These are phyloP conservation scores for Dolichopus griseipennis DNA, from an alignment of 2,888 invertebrate species.

Conservation along the genomic window DNA sequence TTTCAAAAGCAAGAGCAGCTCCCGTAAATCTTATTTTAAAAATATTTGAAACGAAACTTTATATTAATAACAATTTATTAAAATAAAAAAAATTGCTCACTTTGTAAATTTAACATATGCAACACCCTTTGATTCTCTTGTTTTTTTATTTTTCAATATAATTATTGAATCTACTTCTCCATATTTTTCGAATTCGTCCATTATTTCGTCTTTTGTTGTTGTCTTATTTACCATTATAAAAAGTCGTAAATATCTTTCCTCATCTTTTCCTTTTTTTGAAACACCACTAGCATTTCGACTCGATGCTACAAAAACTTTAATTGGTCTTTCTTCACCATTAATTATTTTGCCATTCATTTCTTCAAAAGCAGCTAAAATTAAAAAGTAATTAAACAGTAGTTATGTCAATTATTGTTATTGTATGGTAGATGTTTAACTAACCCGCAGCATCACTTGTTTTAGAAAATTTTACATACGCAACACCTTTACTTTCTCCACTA, in stretches of 20 bases:
- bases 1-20: constrained; percentile 79
- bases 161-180: constrained; percentile 67
- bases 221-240: constrained; percentile 76
- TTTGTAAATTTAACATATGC: constrained; percentile 72
- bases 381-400: not conserved
- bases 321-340: constrained; percentile 51
- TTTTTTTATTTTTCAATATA: constrained; percentile 66
- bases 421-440: not conserved
- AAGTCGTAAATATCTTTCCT: constrained; percentile 66
- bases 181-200: constrained; percentile 69
- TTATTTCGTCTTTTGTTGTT: constrained; percentile 64
- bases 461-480: constrained; percentile 79
- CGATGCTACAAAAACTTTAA: constrained; percentile 64
- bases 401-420: not conserved
- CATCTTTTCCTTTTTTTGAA: constrained; percentile 61
- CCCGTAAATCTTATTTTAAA: constrained; percentile 60
- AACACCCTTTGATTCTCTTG: constrained; percentile 75
- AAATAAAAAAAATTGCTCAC: not conserved
- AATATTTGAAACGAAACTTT: not conserved
- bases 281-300: constrained; percentile 60
- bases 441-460: constrained; percentile 83
- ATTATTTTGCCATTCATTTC: constrained; percentile 59
- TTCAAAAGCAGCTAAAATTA: constrained; percentile 59
- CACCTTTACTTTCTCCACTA: constrained; percentile 75
- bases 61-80: not conserved